These are phyloP conservation scores for Acanthis flammea DNA, from an alignment of 2,797 vertebrate species.

Conservation along the genomic window DNA sequence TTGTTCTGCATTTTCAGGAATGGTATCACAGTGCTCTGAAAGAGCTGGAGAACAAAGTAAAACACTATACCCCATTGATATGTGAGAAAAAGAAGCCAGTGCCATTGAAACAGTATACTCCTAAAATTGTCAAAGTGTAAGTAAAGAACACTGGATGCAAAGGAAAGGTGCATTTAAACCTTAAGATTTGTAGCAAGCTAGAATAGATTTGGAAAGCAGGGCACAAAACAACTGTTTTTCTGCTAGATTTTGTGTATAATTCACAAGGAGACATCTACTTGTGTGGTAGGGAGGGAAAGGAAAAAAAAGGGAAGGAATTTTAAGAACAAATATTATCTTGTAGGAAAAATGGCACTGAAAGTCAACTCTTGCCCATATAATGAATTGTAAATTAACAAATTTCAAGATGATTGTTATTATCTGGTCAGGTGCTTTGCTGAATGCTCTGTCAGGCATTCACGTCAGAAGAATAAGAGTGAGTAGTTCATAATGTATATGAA, in stretches of 20 bases:
- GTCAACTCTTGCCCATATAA: background rate
- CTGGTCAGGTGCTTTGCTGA: background rate
- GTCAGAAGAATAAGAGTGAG: background rate
- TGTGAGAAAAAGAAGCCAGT: constrained; percentile 91
- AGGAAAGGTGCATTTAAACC: background rate
- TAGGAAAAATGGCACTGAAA: background rate
- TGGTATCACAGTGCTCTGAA: constrained; percentile 75
- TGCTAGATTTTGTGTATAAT: background rate
- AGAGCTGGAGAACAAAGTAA: constrained; percentile 59
- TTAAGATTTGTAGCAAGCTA: background rate
- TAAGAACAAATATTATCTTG: background rate
- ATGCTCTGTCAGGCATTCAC: background rate
- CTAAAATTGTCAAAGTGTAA: constrained; percentile 95
- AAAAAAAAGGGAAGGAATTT: background rate
- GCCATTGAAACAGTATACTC: constrained; percentile 89
- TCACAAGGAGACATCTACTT: background rate
- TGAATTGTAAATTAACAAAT: background rate
- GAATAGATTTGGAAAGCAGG: background rate
- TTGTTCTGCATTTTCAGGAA: constrained; percentile 73
- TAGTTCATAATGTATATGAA: background rate
- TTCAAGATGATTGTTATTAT: background rate
- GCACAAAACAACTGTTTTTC: background rate
- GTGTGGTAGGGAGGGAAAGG: background rate
- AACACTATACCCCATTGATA: constrained; percentile 72
- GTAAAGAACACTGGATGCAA: constrained; percentile 38